Evolutionary conservation across 92 coral and sea anemone species (phyloP), one percentile per base, ranked within the genome.

Genomic region (Parazoanthus swiftii): DNA sequence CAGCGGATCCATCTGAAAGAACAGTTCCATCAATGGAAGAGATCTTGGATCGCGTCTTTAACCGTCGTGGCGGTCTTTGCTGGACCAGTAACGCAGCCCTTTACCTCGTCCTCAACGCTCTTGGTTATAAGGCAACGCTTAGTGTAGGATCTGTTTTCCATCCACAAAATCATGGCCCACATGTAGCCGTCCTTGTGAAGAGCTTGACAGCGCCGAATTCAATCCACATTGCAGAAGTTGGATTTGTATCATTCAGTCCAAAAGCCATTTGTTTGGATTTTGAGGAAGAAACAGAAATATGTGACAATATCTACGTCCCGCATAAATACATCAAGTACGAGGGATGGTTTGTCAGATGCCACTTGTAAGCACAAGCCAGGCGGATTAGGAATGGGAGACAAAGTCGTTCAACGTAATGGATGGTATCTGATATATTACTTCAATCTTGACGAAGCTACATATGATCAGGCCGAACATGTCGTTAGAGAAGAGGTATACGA

Each of bases 321-420:
- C 33, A 76, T 33, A 76, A 76, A 13, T 76, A 76, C 50, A 76
- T 39, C 16, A 76, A 76, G 80, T 4, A 76, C 80, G 50, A 76
- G 43, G 80, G 50, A 76, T 36, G 80, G 80, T 39, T 76, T 76
- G 46, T 76, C 29, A 38, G 50, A 9, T 76, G 50, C 7, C 8
- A 16, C n/a, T n/a, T n/a, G n/a, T n/a, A 39, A 76, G 33, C 6
- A 8, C 13, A 76, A 76, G 50, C 70, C 25, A 63, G 8, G 70
- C 5, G 0, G 18, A 63, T 5, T 2, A 76, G 43, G 15, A 8
- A 18, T 76, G 2, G 2, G 4, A 63, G 26, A 20, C 3, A n/a
- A 14, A 14, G 50, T 16, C 14, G 54, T 76, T 20, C 50, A 39
- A 39, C 50, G 2, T 13, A 25, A 76, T 39, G 80, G 50, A 39